Percentiles rank a stretch among this genome's conserved stretches.
Evolutionary conservation across 2,113 vertebrate species (phyloP).

Genomic region (Phaethornis superciliosus): DNA sequence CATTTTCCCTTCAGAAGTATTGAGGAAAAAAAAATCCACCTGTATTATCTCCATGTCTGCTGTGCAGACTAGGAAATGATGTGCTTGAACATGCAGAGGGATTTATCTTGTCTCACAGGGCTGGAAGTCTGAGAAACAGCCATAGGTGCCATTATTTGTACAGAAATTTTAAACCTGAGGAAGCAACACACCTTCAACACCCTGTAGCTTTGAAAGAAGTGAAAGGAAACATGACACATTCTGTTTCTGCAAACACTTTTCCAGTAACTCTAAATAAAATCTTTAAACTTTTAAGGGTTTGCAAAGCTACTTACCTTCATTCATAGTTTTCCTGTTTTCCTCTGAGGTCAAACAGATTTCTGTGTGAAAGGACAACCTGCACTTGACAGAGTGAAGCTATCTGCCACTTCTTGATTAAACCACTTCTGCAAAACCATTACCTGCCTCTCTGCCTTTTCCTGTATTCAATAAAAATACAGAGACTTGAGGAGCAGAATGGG

Average conservation of each 20-base stretch:
- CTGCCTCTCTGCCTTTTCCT: not conserved
- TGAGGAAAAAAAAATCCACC: not conserved
- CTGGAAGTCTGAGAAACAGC: not conserved
- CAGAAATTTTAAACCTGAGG: not conserved
- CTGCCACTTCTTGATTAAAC: not conserved
- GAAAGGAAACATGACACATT: slow-evolving; percentile 1
- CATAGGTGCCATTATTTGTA: not conserved
- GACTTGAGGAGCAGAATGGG: not conserved
- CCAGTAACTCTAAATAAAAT: slow-evolving; percentile 18
- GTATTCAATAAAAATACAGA: not conserved
- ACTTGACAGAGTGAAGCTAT: not conserved
- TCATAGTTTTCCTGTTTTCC: slow-evolving; percentile 56
- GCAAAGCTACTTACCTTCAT: not conserved
- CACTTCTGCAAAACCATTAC: not conserved
- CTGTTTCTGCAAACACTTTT: slow-evolving; percentile 13
- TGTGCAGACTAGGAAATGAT: not conserved
- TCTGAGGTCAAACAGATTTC: slow-evolving; percentile 33
- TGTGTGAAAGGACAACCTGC: slow-evolving; percentile 48
- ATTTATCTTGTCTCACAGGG: not conserved
- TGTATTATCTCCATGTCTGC: not conserved
- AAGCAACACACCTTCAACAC: not conserved
- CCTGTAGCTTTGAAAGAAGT: not conserved
- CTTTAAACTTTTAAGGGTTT: not conserved
- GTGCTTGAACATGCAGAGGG: not conserved
- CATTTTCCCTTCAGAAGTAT: not conserved